Percentiles rank a stretch among this genome's conserved stretches.
Conservation (phyloP, 2,888 invertebrate genomes). For the Phymatocera aterrima region DNA sequence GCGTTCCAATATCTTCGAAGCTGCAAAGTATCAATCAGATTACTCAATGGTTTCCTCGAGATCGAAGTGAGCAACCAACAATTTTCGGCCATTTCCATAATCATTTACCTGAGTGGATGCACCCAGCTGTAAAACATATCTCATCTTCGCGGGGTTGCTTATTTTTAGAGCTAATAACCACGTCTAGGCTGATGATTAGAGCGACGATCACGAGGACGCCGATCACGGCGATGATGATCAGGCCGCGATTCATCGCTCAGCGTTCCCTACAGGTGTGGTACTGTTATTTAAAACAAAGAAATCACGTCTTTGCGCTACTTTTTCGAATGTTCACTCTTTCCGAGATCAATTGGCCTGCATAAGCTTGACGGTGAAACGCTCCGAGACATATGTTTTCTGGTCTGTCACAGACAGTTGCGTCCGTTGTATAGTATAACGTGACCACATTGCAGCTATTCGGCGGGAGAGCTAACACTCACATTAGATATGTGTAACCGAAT, state of each 20-base stretch:
- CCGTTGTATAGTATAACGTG: background rate
- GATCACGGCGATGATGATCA: slow-evolving; percentile 80
- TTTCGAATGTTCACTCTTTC: no score
- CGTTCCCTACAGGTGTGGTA: slow-evolving; percentile 90
- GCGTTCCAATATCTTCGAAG: slow-evolving; percentile 83
- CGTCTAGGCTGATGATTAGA: slow-evolving; percentile 77
- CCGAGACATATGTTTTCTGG: background rate
- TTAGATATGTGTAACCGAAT: background rate
- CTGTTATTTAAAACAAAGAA: slow-evolving; percentile 79
- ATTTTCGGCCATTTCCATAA: background rate
- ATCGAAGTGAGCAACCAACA: background rate
- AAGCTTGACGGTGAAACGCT: no score
- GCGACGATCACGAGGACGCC: slow-evolving; percentile 81
- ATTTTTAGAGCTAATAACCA: slow-evolving; percentile 62
- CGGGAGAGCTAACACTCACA: no score
- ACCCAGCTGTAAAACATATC: slow-evolving; percentile 84
- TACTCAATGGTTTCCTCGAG: background rate
- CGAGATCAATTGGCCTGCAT: no score
- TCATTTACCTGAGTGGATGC: slow-evolving; percentile 85
- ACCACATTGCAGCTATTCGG: background rate
- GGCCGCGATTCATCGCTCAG: slow-evolving; percentile 83
- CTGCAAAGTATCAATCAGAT: slow-evolving; percentile 69
- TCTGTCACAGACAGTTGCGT: background rate
- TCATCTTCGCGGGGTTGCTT: slow-evolving; percentile 73
- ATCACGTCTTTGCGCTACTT: no score